Evolutionary conservation across 2,113 vertebrate genomes (phyloP).

Genomic region (Plestiodon gilberti): DNA sequence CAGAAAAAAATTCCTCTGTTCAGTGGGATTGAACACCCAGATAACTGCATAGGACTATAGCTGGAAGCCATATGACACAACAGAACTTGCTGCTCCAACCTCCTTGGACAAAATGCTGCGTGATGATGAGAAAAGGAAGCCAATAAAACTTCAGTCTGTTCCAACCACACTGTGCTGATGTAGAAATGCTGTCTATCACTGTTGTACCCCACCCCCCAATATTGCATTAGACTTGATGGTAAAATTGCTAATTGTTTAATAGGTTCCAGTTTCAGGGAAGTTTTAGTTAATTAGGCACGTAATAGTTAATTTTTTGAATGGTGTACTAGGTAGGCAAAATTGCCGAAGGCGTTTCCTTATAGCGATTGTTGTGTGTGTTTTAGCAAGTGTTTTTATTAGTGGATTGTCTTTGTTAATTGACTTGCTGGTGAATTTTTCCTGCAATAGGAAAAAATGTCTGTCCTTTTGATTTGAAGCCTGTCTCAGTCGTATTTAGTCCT

Average conservation of each 20-base stretch:
- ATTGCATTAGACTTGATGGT: slow-evolving; percentile 2
- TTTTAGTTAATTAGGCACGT: slow-evolving; percentile 25
- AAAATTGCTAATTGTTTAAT: slow-evolving; percentile 28
- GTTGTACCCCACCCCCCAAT: not conserved
- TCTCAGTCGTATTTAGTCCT: not conserved
- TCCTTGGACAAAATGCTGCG: too few relatives aligned
- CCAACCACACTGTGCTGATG: not conserved
- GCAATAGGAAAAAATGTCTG: not conserved
- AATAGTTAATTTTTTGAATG: slow-evolving; percentile 21
- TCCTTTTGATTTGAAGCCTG: not conserved
- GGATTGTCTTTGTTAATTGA: slow-evolving; percentile 16
- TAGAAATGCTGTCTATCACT: not conserved
- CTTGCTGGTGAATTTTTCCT: not conserved
- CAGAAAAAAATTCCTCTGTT: too few relatives aligned
- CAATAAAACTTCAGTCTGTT: not conserved
- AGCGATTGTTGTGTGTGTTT: not conserved
- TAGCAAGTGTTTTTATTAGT: slow-evolving; percentile 13
- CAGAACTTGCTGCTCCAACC: too few relatives aligned
- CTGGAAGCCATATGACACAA: too few relatives aligned
- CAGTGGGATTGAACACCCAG: too few relatives aligned
- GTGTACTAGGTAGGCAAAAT: not conserved
- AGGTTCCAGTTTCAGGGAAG: not conserved
- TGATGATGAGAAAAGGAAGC: not conserved
- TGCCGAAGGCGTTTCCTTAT: slow-evolving; percentile 9
- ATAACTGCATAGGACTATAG: too few relatives aligned